phyloP scores from a whole-genome alignment of 2,113 vertebrate genomes.

The Oncorhynchus nerka region DNA sequence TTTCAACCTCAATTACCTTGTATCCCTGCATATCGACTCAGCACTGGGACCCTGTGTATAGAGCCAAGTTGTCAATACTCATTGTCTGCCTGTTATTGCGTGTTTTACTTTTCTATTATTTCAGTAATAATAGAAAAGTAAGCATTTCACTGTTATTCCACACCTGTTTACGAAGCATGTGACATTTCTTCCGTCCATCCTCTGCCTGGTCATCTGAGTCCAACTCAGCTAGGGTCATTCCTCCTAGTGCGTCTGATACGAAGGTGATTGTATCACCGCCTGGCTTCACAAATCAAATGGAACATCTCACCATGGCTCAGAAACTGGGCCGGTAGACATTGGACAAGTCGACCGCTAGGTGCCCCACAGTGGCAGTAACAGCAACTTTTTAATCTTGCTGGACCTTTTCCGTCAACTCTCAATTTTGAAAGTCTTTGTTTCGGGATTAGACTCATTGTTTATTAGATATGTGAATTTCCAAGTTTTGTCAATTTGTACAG shows the following conservation, averaged over 20 bases:
- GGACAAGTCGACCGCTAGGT: conserved; percentile 13
- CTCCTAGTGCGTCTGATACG: conserved; percentile 10
- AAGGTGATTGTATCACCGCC: neutral
- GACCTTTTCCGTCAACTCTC: conserved; percentile 4
- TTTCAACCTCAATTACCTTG: too few species aligned
- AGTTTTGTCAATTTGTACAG: conserved; percentile 14
- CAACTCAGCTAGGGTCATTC: conserved; percentile 15
- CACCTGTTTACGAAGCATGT: too few species aligned
- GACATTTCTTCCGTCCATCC: neutral
- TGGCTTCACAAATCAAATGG: conserved; percentile 15
- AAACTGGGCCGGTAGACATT: neutral
- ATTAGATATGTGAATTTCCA: neutral
- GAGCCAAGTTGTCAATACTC: too few species aligned
- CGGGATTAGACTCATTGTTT: neutral
- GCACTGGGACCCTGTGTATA: too few species aligned
- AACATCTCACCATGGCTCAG: conserved; percentile 12
- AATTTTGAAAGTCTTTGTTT: neutral
- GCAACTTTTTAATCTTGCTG: neutral
- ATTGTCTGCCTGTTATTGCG: neutral
- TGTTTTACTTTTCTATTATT: too few species aligned
- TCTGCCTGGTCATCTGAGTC: neutral
- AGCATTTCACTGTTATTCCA: too few species aligned
- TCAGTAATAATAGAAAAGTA: too few species aligned
- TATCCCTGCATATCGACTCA: too few species aligned
- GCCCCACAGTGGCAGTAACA: neutral